phyloP scores from a whole-genome alignment of 2,797 vertebrate genomes.

The Eupleurogrammus muticus region DNA sequence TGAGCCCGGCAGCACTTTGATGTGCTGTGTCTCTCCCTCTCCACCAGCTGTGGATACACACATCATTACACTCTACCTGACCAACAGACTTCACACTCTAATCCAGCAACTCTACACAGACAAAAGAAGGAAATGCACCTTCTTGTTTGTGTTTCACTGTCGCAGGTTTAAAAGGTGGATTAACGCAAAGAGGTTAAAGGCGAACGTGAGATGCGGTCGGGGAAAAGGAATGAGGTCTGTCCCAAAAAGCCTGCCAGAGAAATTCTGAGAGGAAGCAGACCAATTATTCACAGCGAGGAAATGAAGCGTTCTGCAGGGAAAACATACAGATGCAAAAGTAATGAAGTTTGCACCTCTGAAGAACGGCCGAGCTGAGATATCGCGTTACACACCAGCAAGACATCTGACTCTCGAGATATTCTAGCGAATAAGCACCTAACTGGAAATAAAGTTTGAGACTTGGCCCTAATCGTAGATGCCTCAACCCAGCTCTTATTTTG shows the following conservation, averaged over 20 bases:
- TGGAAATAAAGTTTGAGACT: constrained; percentile 1
- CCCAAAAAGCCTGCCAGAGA: neutral
- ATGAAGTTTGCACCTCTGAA: neutral
- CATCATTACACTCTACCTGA: constrained; percentile 31
- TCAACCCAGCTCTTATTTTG: constrained; percentile 11
- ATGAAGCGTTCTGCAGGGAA: constrained; percentile 5
- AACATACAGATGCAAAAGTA: neutral
- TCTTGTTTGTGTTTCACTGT: constrained; percentile 4
- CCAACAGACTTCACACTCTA: constrained; percentile 22
- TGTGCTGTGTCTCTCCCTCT: constrained; percentile 34
- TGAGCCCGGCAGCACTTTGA: constrained; percentile 54
- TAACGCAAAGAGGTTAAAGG: neutral
- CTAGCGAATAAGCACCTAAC: neutral
- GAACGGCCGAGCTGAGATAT: constrained; percentile 9
- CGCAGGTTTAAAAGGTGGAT: constrained; percentile 6
- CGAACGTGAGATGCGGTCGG: neutral
- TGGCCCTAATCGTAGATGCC: constrained; percentile 10
- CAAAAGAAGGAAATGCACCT: constrained; percentile 1
- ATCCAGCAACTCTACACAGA: constrained; percentile 10
- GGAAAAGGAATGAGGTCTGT: constrained; percentile 1
- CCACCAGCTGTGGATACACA: constrained; percentile 10
- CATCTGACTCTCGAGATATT: constrained; percentile 26
- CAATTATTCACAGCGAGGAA: neutral
- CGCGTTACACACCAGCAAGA: constrained; percentile 11
- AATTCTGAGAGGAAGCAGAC: neutral